Evolutionary conservation across 2,797 vertebrate species (phyloP).

Genomic region (Champsocephalus esox): DNA sequence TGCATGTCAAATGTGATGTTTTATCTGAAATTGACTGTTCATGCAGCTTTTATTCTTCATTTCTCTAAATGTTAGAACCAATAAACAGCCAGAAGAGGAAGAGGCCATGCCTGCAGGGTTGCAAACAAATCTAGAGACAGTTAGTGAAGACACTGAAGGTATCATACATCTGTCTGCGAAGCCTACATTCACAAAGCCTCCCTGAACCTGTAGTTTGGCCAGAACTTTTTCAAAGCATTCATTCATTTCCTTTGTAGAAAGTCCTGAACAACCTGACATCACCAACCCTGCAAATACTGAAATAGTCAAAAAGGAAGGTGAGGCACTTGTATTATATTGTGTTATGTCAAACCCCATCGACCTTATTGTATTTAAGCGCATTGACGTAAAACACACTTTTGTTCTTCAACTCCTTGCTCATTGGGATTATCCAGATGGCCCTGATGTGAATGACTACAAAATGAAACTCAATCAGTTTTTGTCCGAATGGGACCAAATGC

Average conservation of each 20-base stretch:
- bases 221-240: background rate
- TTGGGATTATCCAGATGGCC: constrained; percentile 85
- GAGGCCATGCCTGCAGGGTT: constrained; percentile 29
- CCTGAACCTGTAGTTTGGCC: background rate
- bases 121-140: constrained; percentile 58
- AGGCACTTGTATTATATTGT: constrained; percentile 17
- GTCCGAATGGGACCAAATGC: constrained; percentile 82
- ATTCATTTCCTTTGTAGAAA: constrained; percentile 29
- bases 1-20: background rate
- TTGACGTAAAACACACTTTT: background rate
- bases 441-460: constrained; percentile 87
- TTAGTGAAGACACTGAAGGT: constrained; percentile 71
- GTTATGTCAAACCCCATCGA: background rate
- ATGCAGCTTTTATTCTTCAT: background rate
- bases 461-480: constrained; percentile 78
- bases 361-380: background rate
- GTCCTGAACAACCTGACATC: constrained; percentile 5
- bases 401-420: constrained; percentile 31
- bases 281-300: constrained; percentile 1
- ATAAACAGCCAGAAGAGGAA: constrained; percentile 31
- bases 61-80: constrained; percentile 43
- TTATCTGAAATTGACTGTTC: constrained; percentile 3
- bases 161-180: background rate
- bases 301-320: constrained; percentile 34
- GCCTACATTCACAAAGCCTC: background rate